phyloP scores from a whole-genome alignment of 2,888 invertebrate genomes.

The Athripsodes cinereus region DNA sequence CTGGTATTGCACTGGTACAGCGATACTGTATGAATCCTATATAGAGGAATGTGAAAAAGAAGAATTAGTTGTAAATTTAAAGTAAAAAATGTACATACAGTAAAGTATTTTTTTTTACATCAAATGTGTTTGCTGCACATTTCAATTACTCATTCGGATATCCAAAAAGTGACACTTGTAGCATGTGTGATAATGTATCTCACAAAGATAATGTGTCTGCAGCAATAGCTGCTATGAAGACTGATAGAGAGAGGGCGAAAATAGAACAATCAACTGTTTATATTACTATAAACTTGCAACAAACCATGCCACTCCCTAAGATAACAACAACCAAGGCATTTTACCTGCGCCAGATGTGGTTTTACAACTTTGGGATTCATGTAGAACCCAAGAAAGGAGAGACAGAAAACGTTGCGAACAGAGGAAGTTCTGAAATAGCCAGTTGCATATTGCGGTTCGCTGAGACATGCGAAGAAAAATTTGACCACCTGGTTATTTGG shows the following conservation, averaged over 20 bases:
- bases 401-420: no score
- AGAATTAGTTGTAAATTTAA: neutral
- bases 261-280: neutral
- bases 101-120: no score
- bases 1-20: no score
- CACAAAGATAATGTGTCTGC: neutral
- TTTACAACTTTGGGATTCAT: neutral
- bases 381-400: neutral
- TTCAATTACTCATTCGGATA: neutral
- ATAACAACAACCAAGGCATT: neutral
- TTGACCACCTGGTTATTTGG: no score
- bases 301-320: neutral
- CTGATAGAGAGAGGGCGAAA: neutral
- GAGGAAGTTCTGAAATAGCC: no score
- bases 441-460: no score
- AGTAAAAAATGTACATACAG: neutral
- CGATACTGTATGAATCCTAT: no score
- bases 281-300: neutral
- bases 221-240: neutral
- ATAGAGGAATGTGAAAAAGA: neutral
- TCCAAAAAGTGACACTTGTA: neutral
- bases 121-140: neutral
- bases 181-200: neutral
- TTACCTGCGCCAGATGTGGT: neutral
- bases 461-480: no score